Percentiles rank a stretch among this genome's conserved stretches.
phyloP scores from a whole-genome alignment of 2,113 vertebrate genomes.

The Onychorhynchus coronatus region DNA sequence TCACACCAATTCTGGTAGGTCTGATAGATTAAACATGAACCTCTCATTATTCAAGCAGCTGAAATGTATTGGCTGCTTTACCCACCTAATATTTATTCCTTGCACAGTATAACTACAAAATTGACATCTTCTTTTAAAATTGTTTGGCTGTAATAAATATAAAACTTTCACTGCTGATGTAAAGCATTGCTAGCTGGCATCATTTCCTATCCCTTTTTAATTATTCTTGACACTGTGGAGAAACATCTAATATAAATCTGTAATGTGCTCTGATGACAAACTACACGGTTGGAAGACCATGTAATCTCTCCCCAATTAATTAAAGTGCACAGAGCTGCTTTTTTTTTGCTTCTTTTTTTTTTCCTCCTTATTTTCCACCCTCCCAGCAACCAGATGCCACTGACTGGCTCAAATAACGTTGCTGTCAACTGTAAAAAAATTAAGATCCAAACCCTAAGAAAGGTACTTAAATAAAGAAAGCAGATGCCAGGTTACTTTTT shows the following conservation, averaged over 20 bases:
- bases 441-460: conserved; percentile 91
- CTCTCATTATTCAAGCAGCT: conserved; percentile 69
- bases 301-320: conserved; percentile 99
- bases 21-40: conserved; percentile 78
- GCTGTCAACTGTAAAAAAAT: conserved; percentile 99
- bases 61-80: conserved; percentile 56
- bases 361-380: not conserved
- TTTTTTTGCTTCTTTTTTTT: not conserved
- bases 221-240: conserved; percentile 99
- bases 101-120: conserved; percentile 69
- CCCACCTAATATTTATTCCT: conserved; percentile 74
- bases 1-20: conserved; percentile 64
- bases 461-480: conserved; percentile 89
- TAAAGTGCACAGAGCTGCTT: conserved; percentile 88
- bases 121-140: conserved; percentile 83
- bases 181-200: conserved; percentile 87
- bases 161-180: conserved; percentile 80
- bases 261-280: conserved; percentile 99
- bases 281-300: conserved; percentile 99
- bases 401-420: conserved; percentile 91
- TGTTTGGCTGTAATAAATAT: conserved; percentile 79
- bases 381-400: conserved; percentile 91
- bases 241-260: conserved; percentile 99
- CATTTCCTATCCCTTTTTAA: conserved; percentile 92
- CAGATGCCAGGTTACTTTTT: conserved; percentile 89